Conservation (phyloP, 2,113 vertebrate genomes). For the Xiphias gladius region DNA sequence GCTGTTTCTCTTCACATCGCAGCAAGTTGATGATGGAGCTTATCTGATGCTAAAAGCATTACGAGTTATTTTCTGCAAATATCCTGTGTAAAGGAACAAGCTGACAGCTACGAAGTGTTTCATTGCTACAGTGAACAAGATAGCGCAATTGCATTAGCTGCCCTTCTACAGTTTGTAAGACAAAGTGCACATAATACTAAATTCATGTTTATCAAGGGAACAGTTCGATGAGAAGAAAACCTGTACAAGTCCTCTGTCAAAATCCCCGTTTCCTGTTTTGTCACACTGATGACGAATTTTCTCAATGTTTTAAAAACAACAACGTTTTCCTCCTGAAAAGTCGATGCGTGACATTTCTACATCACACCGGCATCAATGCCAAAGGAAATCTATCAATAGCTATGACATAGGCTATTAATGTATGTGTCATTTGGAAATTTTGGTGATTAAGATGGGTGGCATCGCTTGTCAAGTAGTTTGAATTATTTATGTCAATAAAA, state of each 20-base stretch:
- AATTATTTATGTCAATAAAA: not conserved
- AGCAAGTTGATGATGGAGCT: not conserved
- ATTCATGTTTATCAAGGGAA: too few species aligned
- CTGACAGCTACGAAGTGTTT: not conserved
- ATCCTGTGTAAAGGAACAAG: not conserved
- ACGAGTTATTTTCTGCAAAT: not conserved
- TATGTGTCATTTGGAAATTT: not conserved
- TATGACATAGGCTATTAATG: not conserved
- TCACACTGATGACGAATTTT: not conserved
- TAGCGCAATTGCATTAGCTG: not conserved
- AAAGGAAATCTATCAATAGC: not conserved
- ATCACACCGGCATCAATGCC: not conserved
- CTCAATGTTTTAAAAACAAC: not conserved
- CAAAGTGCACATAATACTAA: too few species aligned
- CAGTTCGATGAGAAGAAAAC: too few species aligned
- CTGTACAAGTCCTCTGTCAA: not conserved
- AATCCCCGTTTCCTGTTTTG: not conserved
- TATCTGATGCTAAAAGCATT: not conserved
- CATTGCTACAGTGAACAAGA: not conserved
- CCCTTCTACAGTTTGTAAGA: too few species aligned
- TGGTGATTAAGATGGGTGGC: not conserved
- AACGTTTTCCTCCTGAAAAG: not conserved
- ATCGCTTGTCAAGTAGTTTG: not conserved
- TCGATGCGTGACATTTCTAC: not conserved
- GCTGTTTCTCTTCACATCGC: conserved; percentile 6